Evolutionary conservation across 2,888 invertebrate species (phyloP).

Genomic region (Rhingia rostrata): DNA sequence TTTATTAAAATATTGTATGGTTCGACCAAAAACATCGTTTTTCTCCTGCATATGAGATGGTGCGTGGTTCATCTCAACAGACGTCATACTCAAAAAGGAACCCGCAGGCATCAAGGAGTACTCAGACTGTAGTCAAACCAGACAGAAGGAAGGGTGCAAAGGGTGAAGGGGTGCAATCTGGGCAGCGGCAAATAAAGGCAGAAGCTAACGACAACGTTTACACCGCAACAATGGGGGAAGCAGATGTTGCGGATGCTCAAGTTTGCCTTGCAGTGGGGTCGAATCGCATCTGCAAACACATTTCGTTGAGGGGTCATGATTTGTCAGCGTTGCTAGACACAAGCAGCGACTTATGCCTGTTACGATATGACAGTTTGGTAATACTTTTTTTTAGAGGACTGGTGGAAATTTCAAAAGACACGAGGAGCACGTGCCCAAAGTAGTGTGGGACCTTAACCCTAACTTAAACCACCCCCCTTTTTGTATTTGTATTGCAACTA

Average conservation of each 20-base stretch:
- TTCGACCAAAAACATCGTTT: too few relatives aligned
- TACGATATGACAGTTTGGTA: too few relatives aligned
- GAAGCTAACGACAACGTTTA: neutral
- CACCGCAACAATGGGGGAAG: slow-evolving; percentile 18
- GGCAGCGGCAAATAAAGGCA: neutral
- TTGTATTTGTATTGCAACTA: too few relatives aligned
- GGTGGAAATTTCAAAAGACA: too few relatives aligned
- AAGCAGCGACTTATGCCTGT: slow-evolving; percentile 9
- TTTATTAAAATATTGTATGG: too few relatives aligned
- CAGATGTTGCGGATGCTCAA: neutral
- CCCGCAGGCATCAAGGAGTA: neutral
- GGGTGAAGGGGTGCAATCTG: neutral
- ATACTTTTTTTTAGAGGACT: neutral
- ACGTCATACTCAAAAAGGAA: slow-evolving; percentile 3
- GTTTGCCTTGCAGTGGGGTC: neutral
- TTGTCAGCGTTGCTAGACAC: slow-evolving; percentile 40
- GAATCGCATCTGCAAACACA: slow-evolving; percentile 22
- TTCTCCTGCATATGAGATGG: slow-evolving; percentile 51
- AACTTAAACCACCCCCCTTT: too few relatives aligned
- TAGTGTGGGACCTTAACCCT: too few relatives aligned
- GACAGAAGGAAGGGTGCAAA: neutral
- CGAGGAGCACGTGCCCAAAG: too few relatives aligned
- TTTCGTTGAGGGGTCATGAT: neutral
- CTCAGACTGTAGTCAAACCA: neutral
- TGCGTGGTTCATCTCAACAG: slow-evolving; percentile 29